phyloP scores from a whole-genome alignment of 2,888 invertebrate species.

The Taenaris catops region DNA sequence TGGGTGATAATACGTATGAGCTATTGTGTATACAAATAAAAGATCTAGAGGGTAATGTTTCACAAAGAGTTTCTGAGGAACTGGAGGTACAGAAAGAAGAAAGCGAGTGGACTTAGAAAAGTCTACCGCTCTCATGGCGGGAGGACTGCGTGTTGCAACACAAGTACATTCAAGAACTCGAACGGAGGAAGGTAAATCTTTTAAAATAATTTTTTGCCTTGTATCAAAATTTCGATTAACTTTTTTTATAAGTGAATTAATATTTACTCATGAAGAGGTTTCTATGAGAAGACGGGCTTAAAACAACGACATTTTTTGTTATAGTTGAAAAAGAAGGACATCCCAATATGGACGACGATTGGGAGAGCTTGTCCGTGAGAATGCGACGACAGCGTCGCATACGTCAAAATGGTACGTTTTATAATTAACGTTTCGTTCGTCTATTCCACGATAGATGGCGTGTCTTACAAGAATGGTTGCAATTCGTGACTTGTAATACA shows the following conservation, averaged over 20 bases:
- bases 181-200: conserved; percentile 85
- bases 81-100: conserved; percentile 83
- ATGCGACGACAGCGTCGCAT: conserved; percentile 83
- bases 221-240: no score
- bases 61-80: no score
- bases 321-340: conserved; percentile 79
- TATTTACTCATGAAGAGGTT: no score
- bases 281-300: no score
- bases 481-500: not conserved
- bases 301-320: no score
- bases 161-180: conserved; percentile 91
- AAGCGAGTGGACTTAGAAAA: conserved; percentile 91
- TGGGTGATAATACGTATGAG: no score
- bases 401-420: conserved; percentile 54
- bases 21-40: no score
- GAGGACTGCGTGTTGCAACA: conserved; percentile 89
- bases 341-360: conserved; percentile 85
- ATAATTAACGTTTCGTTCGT: conserved; percentile 12
- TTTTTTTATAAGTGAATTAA: no score
- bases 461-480: no score
- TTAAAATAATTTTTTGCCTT: no score
- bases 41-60: no score
- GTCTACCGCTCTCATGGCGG: conserved; percentile 90
- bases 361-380: conserved; percentile 89
- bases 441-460: conserved; percentile 32